These are phyloP conservation scores for Huso huso DNA, from an alignment of 2,797 vertebrate genomes.

Conservation along the genomic window DNA sequence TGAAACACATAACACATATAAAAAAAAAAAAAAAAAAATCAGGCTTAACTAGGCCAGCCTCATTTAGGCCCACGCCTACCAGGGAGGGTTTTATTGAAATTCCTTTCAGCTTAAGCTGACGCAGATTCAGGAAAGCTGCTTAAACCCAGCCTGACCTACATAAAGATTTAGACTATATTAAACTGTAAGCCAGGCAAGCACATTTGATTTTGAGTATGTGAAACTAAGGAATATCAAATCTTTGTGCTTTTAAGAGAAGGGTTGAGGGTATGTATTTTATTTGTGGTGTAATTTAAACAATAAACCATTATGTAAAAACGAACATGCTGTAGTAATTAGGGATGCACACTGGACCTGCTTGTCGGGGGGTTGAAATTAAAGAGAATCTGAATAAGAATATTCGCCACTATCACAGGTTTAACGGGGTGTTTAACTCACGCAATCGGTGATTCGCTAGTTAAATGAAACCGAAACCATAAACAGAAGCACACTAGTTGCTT, in stretches of 20 bases:
- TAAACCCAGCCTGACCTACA: slow-evolving; percentile 99
- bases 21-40: too few species aligned
- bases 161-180: slow-evolving; percentile 84
- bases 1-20: slow-evolving; percentile 2
- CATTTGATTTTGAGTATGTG: slow-evolving; percentile 41
- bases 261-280: slow-evolving; percentile 1
- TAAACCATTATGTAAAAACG: slow-evolving; percentile 13
- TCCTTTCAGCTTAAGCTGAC: slow-evolving; percentile 99
- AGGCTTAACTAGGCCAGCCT: slow-evolving; percentile 99
- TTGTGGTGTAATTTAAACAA: slow-evolving; percentile 28
- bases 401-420: background rate
- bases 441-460: background rate
- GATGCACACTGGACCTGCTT: slow-evolving; percentile 13
- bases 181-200: slow-evolving; percentile 75
- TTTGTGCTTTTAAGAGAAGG: slow-evolving; percentile 13
- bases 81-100: slow-evolving; percentile 98
- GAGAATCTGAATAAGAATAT: slow-evolving; percentile 4
- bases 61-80: slow-evolving; percentile 99
- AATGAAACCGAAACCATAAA: background rate
- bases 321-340: slow-evolving; percentile 5
- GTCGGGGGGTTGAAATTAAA: slow-evolving; percentile 1
- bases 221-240: slow-evolving; percentile 18
- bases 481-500: slow-evolving; percentile 47
- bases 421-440: background rate
- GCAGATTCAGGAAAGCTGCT: slow-evolving; percentile 96